Evolutionary conservation across 2,113 vertebrate genomes (phyloP).

Genomic region (Pyrgilauda ruficollis): DNA sequence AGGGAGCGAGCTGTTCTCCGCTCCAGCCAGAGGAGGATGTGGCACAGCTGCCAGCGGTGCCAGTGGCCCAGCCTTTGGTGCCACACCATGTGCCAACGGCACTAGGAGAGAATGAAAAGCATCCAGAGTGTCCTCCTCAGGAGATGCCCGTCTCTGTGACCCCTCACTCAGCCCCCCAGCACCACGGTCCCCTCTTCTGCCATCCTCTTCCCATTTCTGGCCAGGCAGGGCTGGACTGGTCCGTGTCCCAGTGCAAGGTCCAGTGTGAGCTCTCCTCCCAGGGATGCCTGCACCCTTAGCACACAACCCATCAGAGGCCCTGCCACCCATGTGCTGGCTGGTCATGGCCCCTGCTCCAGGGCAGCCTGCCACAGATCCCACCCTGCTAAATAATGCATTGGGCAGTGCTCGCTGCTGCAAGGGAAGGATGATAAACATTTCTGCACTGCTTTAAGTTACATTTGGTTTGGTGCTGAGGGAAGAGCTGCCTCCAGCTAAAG

Average conservation of each 20-base stretch:
- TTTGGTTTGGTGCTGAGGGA: conserved; percentile 50
- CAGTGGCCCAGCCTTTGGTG: neutral
- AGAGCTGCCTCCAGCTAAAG: conserved; percentile 67
- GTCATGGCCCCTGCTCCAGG: neutral
- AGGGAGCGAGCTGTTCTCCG: conserved; percentile 65
- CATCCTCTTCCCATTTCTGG: neutral
- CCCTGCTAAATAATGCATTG: conserved; percentile 58
- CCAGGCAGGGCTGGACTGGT: rapidly evolving
- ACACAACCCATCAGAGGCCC: neutral
- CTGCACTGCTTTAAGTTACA: conserved; percentile 57
- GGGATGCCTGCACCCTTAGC: rapidly evolving
- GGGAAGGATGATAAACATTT: conserved; percentile 41
- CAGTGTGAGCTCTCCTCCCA: rapidly evolving
- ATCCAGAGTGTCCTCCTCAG: rapidly evolving
- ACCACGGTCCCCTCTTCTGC: neutral
- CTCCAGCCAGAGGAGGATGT: conserved; percentile 65
- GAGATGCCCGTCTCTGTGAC: neutral
- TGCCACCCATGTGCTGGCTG: neutral
- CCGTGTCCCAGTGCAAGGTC: rapidly evolving
- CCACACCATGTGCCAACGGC: rapidly evolving
- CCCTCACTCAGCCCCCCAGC: neutral
- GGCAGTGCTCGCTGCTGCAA: conserved; percentile 27
- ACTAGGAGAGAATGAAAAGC: rapidly evolving
- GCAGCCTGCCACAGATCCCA: neutral
- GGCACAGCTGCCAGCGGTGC: conserved; percentile 5